Conservation (phyloP, 2,797 vertebrate genomes). For the Pseudomugil gertrudae region DNA sequence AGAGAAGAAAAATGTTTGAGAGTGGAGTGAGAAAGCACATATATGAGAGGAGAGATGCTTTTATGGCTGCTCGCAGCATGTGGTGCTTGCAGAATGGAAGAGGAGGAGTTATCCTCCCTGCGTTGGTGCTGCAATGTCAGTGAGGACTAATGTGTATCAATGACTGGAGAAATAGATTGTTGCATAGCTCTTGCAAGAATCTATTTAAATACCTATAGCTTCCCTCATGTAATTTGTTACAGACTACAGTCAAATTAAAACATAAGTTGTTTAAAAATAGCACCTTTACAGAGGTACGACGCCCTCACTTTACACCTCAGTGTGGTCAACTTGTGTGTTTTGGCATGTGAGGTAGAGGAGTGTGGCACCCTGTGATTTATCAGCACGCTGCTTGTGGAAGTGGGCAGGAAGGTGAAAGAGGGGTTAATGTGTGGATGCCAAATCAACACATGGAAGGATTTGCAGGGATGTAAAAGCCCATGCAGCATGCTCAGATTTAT, state of each 20-base stretch:
- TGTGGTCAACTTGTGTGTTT: slow-evolving; percentile 20
- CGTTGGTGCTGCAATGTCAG: slow-evolving; percentile 80
- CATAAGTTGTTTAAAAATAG: slow-evolving; percentile 72
- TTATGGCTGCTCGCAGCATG: slow-evolving; percentile 41
- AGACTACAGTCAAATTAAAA: slow-evolving; percentile 64
- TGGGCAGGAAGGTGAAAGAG: slow-evolving; percentile 23
- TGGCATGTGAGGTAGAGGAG: slow-evolving; percentile 23
- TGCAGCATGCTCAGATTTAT: slow-evolving; percentile 7
- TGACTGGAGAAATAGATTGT: slow-evolving; percentile 65
- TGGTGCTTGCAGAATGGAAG: slow-evolving; percentile 42
- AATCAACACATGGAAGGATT: slow-evolving; percentile 35
- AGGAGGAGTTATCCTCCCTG: slow-evolving; percentile 57
- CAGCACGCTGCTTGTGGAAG: slow-evolving; percentile 21
- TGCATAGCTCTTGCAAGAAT: slow-evolving; percentile 47
- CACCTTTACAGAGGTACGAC: slow-evolving; percentile 32
- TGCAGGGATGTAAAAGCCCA: slow-evolving; percentile 16
- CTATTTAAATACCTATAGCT: slow-evolving; percentile 64
- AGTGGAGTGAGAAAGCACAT: slow-evolving; percentile 11
- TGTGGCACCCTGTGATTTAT: slow-evolving; percentile 39
- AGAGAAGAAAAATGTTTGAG: slow-evolving; percentile 51
- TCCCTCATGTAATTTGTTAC: slow-evolving; percentile 64
- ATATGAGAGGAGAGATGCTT: slow-evolving; percentile 2
- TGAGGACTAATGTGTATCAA: slow-evolving; percentile 70
- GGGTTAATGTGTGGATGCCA: slow-evolving; percentile 26
- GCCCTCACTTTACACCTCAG: background rate